These are phyloP conservation scores for Eupithecia tripunctaria DNA, from an alignment of 2,888 invertebrate species.

Conservation along the genomic window DNA sequence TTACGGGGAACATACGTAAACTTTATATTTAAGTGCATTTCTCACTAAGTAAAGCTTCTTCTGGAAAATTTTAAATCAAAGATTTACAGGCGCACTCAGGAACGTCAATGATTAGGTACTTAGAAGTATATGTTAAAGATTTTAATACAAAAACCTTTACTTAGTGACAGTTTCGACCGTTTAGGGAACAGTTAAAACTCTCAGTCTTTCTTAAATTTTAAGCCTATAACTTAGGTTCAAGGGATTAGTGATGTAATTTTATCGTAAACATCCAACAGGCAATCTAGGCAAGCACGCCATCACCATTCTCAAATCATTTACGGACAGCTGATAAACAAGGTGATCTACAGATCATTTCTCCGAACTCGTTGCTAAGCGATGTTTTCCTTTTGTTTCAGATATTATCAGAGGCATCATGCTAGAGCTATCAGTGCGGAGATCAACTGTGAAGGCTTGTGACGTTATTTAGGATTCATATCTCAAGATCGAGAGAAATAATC, in stretches of 20 bases:
- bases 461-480: slow-evolving; percentile 46
- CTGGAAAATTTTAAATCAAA: too few species aligned
- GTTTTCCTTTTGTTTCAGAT: slow-evolving; percentile 69
- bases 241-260: not conserved
- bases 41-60: not conserved
- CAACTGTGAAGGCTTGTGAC: slow-evolving; percentile 54
- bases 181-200: too few species aligned
- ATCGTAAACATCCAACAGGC: slow-evolving; percentile 19
- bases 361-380: slow-evolving; percentile 46
- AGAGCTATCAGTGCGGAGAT: slow-evolving; percentile 68
- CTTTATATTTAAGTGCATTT: not conserved
- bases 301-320: slow-evolving; percentile 30
- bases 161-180: too few species aligned
- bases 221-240: not conserved
- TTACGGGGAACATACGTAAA: slow-evolving; percentile 1
- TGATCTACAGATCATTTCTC: slow-evolving; percentile 45
- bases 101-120: too few species aligned
- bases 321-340: slow-evolving; percentile 42
- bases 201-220: not conserved
- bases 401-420: slow-evolving; percentile 73
- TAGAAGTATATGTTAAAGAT: too few species aligned
- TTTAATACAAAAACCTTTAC: too few species aligned
- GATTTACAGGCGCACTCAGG: too few species aligned
- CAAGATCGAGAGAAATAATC: slow-evolving; percentile 36
- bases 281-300: slow-evolving; percentile 27